A percentile compares a stretch with the other conserved stretches of the same genome.
Evolutionary conservation across 2,797 vertebrate genomes (phyloP).

Genomic region (Holocentrus rufus): DNA sequence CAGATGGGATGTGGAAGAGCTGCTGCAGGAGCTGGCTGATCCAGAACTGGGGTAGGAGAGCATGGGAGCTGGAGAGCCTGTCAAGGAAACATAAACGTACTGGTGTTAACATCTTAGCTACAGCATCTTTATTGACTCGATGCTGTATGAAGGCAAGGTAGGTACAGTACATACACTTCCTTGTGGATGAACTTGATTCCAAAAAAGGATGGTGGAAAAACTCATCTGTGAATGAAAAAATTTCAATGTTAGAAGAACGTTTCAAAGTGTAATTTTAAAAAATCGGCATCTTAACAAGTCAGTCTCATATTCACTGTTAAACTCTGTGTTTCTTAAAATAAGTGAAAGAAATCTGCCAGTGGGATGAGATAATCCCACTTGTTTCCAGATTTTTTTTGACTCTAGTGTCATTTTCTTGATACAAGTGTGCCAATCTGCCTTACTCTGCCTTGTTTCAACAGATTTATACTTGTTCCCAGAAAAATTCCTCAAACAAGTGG

Average conservation of each 20-base stretch:
- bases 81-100: conserved; percentile 35
- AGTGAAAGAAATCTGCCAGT: too few relatives aligned
- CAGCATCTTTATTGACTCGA: background rate
- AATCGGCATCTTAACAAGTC: too few relatives aligned
- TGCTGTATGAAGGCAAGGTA: background rate
- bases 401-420: too few relatives aligned
- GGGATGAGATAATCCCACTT: too few relatives aligned
- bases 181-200: conserved; percentile 85
- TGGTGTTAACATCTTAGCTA: conserved; percentile 7
- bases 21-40: conserved; percentile 90
- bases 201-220: conserved; percentile 97
- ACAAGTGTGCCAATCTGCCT: too few relatives aligned
- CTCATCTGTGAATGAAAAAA: conserved; percentile 82
- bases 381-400: too few relatives aligned
- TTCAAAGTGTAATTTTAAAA: background rate
- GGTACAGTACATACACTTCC: conserved; percentile 89
- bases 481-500: too few relatives aligned
- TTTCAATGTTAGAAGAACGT: background rate
- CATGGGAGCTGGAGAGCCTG: conserved; percentile 87
- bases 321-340: too few relatives aligned
- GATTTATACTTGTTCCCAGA: too few relatives aligned
- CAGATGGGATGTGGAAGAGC: conserved; percentile 90
- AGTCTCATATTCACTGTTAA: too few relatives aligned
- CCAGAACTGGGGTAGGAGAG: conserved; percentile 87
- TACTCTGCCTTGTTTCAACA: too few relatives aligned